These are phyloP conservation scores for western clawed frog (Xenopus tropicalis) DNA, from an alignment of 2,113 vertebrate species.

Conservation along the genomic window DNA sequence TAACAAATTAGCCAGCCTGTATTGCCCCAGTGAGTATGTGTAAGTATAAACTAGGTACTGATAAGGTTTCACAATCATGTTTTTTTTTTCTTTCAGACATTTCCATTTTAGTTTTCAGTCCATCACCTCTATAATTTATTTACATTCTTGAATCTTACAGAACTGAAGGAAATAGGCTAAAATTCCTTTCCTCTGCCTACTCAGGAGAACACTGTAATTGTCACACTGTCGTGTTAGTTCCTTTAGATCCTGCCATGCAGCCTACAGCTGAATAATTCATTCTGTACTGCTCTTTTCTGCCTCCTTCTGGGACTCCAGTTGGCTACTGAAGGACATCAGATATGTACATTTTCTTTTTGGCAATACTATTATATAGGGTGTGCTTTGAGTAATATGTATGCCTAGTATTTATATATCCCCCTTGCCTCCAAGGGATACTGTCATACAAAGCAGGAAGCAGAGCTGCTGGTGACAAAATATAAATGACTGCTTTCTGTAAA, in stretches of 20 bases:
- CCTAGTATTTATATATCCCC: too few species aligned
- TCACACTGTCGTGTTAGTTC: constrained; percentile 34
- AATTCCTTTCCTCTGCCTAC: constrained; percentile 14
- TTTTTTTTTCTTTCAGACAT: too few species aligned
- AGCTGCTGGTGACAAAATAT: too few species aligned
- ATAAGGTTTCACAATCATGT: too few species aligned
- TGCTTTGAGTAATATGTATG: background rate
- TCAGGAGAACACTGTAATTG: constrained; percentile 29
- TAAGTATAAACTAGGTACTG: too few species aligned
- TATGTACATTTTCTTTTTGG: constrained; percentile 26
- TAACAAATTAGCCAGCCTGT: too few species aligned
- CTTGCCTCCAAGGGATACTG: too few species aligned
- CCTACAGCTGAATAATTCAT: constrained; percentile 51
- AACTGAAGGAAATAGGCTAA: constrained; percentile 43
- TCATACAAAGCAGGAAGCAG: too few species aligned
- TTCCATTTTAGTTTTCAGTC: background rate
- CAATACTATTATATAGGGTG: constrained; percentile 3
- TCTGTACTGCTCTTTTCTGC: constrained; percentile 12
- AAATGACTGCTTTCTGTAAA: too few species aligned
- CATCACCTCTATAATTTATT: background rate
- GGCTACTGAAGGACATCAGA: constrained; percentile 30
- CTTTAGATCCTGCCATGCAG: constrained; percentile 21
- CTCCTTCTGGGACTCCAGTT: constrained; percentile 36
- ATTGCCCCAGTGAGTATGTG: too few species aligned
- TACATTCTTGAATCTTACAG: background rate